Percentiles rank a stretch among this genome's conserved stretches.
Evolutionary conservation across 2,113 vertebrate genomes (phyloP).

Genomic region (Rhinichthys klamathensis): DNA sequence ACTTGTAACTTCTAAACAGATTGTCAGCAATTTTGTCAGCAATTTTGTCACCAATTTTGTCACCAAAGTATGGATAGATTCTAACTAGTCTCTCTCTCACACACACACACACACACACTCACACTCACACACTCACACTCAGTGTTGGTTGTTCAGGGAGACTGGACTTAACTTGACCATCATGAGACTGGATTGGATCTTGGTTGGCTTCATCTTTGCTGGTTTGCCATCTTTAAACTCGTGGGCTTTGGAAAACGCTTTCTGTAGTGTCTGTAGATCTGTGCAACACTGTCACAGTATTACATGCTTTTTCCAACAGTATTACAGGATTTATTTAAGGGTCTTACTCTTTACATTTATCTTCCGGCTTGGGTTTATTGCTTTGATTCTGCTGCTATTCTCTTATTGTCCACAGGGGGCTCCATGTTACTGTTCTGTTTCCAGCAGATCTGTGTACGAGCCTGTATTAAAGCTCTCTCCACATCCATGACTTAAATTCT

Average conservation of each 20-base stretch:
- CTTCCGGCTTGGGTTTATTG: neutral
- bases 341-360: neutral
- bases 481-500: neutral
- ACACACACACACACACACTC: too few species aligned
- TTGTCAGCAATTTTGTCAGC: neutral
- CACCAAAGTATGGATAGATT: neutral
- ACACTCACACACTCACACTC: neutral
- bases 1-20: neutral
- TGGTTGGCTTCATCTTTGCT: neutral
- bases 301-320: neutral
- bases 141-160: neutral
- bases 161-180: neutral
- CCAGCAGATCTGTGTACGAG: neutral
- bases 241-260: neutral
- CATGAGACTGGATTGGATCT: neutral
- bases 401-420: slow-evolving; percentile 14
- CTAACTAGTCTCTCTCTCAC: too few species aligned
- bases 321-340: neutral
- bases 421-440: neutral
- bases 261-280: neutral
- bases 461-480: neutral
- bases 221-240: neutral
- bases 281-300: neutral
- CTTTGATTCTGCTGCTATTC: neutral
- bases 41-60: neutral